phyloP scores from a whole-genome alignment of 2,113 vertebrate genomes.

The Salvator merianae region DNA sequence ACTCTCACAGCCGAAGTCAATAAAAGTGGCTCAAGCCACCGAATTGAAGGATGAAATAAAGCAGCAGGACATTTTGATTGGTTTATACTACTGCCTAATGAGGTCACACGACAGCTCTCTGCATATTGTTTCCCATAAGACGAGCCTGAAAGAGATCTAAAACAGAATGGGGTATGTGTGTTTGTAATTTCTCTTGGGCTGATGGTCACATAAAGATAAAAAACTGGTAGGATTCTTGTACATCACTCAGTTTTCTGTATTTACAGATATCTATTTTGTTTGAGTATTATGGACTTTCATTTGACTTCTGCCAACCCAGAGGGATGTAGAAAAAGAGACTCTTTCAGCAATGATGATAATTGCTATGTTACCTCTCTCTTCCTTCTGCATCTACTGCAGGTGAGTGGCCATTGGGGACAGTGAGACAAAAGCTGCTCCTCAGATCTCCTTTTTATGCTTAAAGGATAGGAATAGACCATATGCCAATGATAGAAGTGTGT shows the following conservation, averaged over 20 bases:
- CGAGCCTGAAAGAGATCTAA: not conserved
- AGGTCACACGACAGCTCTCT: too few species aligned
- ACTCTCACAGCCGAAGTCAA: not conserved
- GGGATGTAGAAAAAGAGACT: not conserved
- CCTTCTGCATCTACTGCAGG: too few species aligned
- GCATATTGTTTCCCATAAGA: not conserved
- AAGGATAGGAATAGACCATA: not conserved
- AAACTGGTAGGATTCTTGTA: not conserved
- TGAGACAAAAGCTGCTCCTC: not conserved
- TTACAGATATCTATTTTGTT: not conserved
- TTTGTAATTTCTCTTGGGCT: not conserved
- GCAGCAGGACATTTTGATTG: not conserved
- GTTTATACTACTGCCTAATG: not conserved
- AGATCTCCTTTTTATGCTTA: not conserved
- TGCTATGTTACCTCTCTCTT: not conserved
- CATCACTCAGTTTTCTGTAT: not conserved
- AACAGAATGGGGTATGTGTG: not conserved
- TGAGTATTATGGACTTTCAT: not conserved
- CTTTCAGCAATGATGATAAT: not conserved
- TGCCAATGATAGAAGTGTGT: not conserved
- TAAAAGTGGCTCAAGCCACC: not conserved
- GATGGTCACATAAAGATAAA: not conserved
- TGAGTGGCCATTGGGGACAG: not conserved
- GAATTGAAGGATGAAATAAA: not conserved
- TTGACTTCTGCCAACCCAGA: not conserved